Evolutionary conservation across 2,888 invertebrate species (phyloP).

Genomic region (Lapara coniferarum): DNA sequence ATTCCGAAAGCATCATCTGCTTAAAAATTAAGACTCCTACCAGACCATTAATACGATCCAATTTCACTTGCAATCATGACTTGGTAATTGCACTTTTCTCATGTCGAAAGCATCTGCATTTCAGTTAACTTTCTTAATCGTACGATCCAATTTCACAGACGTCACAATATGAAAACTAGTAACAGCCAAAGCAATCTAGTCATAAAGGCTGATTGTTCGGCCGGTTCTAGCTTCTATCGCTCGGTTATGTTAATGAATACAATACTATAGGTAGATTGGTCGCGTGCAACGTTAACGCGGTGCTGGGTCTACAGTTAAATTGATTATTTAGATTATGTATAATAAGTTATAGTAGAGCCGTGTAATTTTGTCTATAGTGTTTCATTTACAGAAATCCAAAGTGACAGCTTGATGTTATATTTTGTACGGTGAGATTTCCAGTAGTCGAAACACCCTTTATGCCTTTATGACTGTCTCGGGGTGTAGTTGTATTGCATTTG

Average conservation of each 20-base stretch:
- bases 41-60: too few relatives aligned
- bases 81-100: neutral
- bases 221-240: neutral
- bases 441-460: too few relatives aligned
- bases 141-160: neutral
- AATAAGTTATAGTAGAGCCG: too few relatives aligned
- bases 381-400: too few relatives aligned
- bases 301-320: neutral
- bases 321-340: neutral
- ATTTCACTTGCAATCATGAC: neutral
- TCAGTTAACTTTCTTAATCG: neutral
- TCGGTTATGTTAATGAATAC: neutral
- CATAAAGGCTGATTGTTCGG: neutral
- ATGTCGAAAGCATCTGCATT: too few relatives aligned
- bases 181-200: neutral
- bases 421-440: too few relatives aligned
- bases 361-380: too few relatives aligned
- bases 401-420: too few relatives aligned
- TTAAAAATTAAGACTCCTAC: too few relatives aligned
- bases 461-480: too few relatives aligned
- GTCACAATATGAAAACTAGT: neutral
- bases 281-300: neutral
- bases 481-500: too few relatives aligned
- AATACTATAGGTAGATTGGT: constrained; percentile 5
- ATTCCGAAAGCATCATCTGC: too few relatives aligned